Percentiles rank a stretch among this genome's conserved stretches.
These are phyloP conservation scores for Agrilus planipennis DNA, from an alignment of 1,140 invertebrate species.

Conservation along the genomic window DNA sequence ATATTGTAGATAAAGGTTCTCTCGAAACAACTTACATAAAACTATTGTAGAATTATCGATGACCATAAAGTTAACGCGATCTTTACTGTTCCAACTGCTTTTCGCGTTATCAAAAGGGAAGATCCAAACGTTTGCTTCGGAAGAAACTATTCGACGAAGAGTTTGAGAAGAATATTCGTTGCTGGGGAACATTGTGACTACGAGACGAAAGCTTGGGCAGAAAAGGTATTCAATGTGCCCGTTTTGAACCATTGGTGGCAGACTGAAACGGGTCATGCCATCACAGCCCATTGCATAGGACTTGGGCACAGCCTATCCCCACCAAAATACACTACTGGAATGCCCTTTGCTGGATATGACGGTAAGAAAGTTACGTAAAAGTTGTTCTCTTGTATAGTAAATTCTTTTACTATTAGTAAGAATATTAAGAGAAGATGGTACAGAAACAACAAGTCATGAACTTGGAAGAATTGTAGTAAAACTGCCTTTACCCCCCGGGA, in stretches of 20 bases:
- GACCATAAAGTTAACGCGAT: conserved; percentile 74
- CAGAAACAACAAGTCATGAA: conserved; percentile 51
- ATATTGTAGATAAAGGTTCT: too few species aligned
- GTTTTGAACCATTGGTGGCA: conserved; percentile 96
- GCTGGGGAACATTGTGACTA: conserved; percentile 91
- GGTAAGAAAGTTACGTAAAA: conserved; percentile 40
- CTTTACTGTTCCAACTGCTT: conserved; percentile 82
- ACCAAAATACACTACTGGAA: conserved; percentile 55
- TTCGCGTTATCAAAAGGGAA: conserved; percentile 67
- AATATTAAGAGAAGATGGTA: conserved; percentile 43
- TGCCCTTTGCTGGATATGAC: conserved; percentile 73
- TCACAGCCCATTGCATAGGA: conserved; percentile 73
- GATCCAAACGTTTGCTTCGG: conserved; percentile 58
- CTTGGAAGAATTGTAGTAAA: conserved; percentile 76
- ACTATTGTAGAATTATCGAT: conserved; percentile 62
- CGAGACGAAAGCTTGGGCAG: conserved; percentile 79
- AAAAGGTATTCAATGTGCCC: conserved; percentile 67
- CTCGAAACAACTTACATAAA: too few species aligned
- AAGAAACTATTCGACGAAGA: conserved; percentile 55
- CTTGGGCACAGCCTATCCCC: conserved; percentile 51
- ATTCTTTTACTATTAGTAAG: neutral
- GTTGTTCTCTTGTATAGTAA: neutral
- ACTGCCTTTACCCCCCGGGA: conserved; percentile 78
- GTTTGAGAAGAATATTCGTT: conserved; percentile 70
- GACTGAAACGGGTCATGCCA: conserved; percentile 83